Evolutionary conservation across 2,113 vertebrate species (phyloP), one percentile per base, ranked within the genome.

Genomic region (Paedocypris sp.): DNA sequence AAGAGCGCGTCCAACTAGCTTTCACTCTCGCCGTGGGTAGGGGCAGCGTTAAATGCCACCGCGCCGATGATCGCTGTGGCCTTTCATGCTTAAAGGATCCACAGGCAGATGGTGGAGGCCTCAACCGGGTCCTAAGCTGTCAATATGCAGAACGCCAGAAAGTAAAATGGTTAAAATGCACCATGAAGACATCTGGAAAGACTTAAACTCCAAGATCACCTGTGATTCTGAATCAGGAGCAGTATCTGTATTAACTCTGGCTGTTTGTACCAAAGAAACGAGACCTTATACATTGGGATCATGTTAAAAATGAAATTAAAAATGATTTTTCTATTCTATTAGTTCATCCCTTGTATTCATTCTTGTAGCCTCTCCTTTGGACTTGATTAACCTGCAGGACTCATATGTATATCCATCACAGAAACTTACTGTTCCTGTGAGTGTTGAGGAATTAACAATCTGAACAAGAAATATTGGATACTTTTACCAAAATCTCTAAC

Each of bases 31-130:
- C 52, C 66, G 63, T 66, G 33, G 53, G 54, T 61, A 59, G 79
- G 76, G 80, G 70, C 67, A 52, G 38, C 76, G 75, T 82, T 80
- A 79, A 75, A 74, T 76, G 63, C 51, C 76, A 67, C 50, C 8
- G 52, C 67, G 68, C 73, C 75, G 73, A 79, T 81, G 83, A 80
- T 71, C 80, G 76, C 79, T 79, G 76, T 48, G 4, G 43, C 59
- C 64, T 69, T 73, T 75, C 69, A 26, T 56, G 49, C 63, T 56
- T 49, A 56, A 66, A 35, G 64, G 50, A 64, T 74, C 69, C 69
- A 11, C 42, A 26, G 45, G 29, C 42, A 36, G 53, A 32, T 4
- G 33, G 20, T 16, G 26, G 72, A 67, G 72, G 67, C 71, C 50
- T 60, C 11, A 63, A 61, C 51, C 62, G 38, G 64, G 50, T 69